Evolutionary conservation across 2,797 vertebrate genomes (phyloP).

Genomic region (Pseudocheirus occidentalis): DNA sequence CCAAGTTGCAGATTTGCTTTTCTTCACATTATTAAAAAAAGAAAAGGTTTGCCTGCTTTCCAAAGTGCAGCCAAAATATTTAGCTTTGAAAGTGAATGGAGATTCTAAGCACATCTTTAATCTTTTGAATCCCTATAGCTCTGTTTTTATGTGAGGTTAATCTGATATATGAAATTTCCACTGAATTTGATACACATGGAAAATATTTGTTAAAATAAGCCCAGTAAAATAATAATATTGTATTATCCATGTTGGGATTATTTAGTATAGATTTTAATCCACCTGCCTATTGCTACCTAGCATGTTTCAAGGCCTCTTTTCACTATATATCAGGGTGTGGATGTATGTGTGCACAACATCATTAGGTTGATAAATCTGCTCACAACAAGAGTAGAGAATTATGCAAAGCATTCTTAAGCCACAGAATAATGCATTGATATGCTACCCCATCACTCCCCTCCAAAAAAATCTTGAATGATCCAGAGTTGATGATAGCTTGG

Average conservation of each 20-base stretch:
- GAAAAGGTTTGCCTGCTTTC: conserved; percentile 36
- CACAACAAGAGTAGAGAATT: not conserved
- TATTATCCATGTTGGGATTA: not conserved
- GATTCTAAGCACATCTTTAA: not conserved
- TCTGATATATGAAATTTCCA: conserved; percentile 25
- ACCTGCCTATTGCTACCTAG: not conserved
- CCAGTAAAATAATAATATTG: not conserved
- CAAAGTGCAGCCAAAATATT: not conserved
- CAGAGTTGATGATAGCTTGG: conserved; percentile 32
- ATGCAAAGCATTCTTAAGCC: not conserved
- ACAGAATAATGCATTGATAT: not conserved
- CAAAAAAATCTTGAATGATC: conserved; percentile 30
- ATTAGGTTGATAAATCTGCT: not conserved
- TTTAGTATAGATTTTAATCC: not conserved
- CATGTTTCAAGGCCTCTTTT: conserved; percentile 4
- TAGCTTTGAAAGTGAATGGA: conserved; percentile 45
- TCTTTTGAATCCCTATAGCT: not conserved
- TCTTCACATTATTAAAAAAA: conserved; percentile 34
- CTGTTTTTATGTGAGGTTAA: conserved; percentile 9
- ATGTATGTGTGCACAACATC: not conserved
- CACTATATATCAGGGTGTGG: not conserved
- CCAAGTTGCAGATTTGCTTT: conserved; percentile 25
- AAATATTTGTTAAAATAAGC: not conserved
- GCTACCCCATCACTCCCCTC: not conserved
- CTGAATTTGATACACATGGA: conserved; percentile 32